phyloP scores from a whole-genome alignment of 2,113 vertebrate genomes.

The Dryoscopus gambensis region DNA sequence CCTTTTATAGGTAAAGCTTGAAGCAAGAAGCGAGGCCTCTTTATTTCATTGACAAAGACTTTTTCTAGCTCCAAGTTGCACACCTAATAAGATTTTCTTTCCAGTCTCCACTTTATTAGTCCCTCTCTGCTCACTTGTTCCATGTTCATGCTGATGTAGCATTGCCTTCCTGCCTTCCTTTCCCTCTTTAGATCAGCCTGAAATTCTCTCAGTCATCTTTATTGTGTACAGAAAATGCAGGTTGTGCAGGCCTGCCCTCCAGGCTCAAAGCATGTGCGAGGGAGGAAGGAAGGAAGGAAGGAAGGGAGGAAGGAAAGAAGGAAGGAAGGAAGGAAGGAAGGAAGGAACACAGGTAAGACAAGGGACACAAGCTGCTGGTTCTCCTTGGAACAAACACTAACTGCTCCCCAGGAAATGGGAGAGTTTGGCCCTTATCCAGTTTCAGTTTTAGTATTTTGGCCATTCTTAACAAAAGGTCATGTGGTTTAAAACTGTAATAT shows the following conservation, averaged over 20 bases:
- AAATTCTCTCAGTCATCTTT: not conserved
- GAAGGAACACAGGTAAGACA: not conserved
- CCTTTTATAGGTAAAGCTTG: not conserved
- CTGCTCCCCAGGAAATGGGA: not conserved
- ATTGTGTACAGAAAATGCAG: not conserved
- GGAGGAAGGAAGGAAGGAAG: not conserved
- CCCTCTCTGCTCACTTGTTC: not conserved
- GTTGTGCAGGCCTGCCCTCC: not conserved
- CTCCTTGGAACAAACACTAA: not conserved
- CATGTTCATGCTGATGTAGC: not conserved
- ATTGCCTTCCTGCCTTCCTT: not conserved
- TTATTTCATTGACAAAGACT: not conserved
- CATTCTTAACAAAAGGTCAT: not conserved
- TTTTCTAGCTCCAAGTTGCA: not conserved
- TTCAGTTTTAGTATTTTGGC: not conserved
- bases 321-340: not conserved
- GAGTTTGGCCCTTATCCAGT: not conserved
- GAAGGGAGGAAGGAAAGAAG: not conserved
- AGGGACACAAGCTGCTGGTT: not conserved
- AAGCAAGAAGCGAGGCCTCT: not conserved
- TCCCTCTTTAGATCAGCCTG: not conserved
- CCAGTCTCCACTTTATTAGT: not conserved
- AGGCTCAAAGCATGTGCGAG: not conserved
- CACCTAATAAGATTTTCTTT: not conserved
- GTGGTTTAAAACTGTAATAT: not conserved